These are phyloP conservation scores for Galago senegalensis DNA, from an alignment of 2,797 vertebrate genomes.

Conservation along the genomic window DNA sequence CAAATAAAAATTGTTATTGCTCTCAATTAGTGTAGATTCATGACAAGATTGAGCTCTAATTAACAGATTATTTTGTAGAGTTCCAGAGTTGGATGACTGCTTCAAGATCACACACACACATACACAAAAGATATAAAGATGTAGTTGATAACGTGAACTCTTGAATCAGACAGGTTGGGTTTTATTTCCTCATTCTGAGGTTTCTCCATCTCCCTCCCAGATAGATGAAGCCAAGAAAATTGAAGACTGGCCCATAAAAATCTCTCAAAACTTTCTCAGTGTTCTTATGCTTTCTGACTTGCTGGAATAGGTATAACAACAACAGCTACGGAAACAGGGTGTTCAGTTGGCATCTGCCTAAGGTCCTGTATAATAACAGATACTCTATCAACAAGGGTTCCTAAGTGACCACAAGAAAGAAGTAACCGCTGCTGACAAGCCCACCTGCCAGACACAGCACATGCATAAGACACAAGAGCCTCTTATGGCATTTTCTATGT, in stretches of 20 bases:
- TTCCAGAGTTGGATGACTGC: background rate
- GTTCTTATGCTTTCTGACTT: background rate
- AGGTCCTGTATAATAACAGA: background rate
- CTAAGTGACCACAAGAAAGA: background rate
- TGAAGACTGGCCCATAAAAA: background rate
- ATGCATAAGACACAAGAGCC: background rate
- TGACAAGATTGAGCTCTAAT: background rate
- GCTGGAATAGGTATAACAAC: background rate
- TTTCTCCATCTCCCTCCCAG: background rate
- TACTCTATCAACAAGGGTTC: background rate
- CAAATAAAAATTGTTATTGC: slow-evolving; percentile 27
- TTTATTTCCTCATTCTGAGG: slow-evolving; percentile 36
- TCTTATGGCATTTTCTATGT: background rate
- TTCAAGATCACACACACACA: slow-evolving; percentile 16
- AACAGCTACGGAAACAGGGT: background rate
- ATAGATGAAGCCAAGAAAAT: background rate
- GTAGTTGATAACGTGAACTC: background rate
- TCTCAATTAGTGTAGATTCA: background rate
- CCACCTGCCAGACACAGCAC: background rate
- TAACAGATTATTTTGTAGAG: background rate
- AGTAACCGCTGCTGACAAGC: background rate
- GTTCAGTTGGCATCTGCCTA: background rate
- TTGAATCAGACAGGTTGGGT: background rate
- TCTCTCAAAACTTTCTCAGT: background rate
- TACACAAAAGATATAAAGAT: background rate